phyloP scores from a whole-genome alignment of 2,888 invertebrate species.

The Eilema caniola region DNA sequence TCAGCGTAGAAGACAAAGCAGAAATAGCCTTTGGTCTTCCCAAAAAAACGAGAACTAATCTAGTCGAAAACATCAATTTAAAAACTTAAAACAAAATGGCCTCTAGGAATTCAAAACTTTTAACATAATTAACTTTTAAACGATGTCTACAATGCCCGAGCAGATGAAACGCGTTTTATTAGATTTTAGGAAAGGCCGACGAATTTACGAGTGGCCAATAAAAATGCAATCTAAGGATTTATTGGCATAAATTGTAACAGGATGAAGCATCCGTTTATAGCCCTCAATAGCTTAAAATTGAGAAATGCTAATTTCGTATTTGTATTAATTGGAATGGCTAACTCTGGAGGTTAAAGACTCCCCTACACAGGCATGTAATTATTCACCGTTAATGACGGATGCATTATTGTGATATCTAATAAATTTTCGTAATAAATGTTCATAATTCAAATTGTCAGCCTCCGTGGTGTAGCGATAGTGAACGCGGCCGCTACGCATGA shows the following conservation, averaged over 20 bases:
- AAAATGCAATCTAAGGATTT: constrained; percentile 54
- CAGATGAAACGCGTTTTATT: constrained; percentile 55
- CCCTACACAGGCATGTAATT: no score
- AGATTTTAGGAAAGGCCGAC: constrained; percentile 45
- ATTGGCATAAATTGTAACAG: constrained; percentile 36
- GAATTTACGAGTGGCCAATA: constrained; percentile 57
- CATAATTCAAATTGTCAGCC: no score
- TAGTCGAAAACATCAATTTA: constrained; percentile 27
- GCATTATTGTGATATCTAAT: no score
- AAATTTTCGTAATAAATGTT: no score
- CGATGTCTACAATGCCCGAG: constrained; percentile 41
- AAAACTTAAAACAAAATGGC: constrained; percentile 28
- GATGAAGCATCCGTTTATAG: constrained; percentile 21
- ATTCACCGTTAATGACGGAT: no score
- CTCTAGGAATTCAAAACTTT: constrained; percentile 27
- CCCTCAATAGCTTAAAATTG: constrained; percentile 32
- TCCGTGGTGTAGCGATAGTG: no score
- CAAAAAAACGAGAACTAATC: constrained; percentile 23
- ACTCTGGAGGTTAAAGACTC: constrained; percentile 7
- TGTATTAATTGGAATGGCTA: constrained; percentile 37
- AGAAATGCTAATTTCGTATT: constrained; percentile 39
- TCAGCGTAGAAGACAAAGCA: no score
- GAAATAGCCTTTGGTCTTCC: no score
- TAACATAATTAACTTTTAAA: constrained; percentile 53
- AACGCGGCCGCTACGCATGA: no score